phyloP scores from a whole-genome alignment of 2,888 invertebrate genomes.

The Matsumyia berberina region DNA sequence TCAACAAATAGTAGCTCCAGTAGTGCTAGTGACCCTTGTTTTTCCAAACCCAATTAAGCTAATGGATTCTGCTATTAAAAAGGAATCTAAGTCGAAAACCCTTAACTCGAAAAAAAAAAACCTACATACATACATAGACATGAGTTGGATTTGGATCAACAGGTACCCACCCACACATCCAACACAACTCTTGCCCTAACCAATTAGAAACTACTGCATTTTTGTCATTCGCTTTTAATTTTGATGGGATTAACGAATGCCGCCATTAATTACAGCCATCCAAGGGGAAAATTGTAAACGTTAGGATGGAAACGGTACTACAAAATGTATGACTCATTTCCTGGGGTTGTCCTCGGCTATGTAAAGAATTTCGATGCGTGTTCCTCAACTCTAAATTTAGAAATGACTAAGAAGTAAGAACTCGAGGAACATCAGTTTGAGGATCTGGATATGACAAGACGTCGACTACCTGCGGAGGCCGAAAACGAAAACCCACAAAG shows the following conservation, averaged over 20 bases:
- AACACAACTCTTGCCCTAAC: background rate
- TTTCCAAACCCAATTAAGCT: conserved; percentile 28
- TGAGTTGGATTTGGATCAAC: background rate
- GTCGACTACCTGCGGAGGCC: conserved; percentile 49
- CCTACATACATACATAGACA: background rate
- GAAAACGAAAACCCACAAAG: background rate
- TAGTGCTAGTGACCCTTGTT: background rate
- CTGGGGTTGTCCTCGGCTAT: conserved; percentile 63
- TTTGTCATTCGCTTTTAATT: conserved; percentile 1
- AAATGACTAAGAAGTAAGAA: conserved; percentile 62
- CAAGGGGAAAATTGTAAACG: conserved; percentile 6
- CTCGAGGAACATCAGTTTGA: conserved; percentile 28
- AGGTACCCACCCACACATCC: too few species aligned
- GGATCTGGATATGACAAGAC: conserved; percentile 35
- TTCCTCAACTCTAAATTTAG: conserved; percentile 51
- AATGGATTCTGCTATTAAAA: conserved; percentile 32
- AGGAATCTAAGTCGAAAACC: conserved; percentile 10
- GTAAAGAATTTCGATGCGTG: conserved; percentile 35
- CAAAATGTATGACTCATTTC: conserved; percentile 60
- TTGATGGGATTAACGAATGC: conserved; percentile 33
- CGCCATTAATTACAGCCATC: conserved; percentile 38
- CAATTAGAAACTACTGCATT: background rate
- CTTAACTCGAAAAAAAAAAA: conserved; percentile 10
- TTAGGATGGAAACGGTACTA: conserved; percentile 2
- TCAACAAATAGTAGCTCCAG: background rate